Conservation (phyloP, 2,888 invertebrate genomes). For the Scotopteryx bipunctaria region DNA sequence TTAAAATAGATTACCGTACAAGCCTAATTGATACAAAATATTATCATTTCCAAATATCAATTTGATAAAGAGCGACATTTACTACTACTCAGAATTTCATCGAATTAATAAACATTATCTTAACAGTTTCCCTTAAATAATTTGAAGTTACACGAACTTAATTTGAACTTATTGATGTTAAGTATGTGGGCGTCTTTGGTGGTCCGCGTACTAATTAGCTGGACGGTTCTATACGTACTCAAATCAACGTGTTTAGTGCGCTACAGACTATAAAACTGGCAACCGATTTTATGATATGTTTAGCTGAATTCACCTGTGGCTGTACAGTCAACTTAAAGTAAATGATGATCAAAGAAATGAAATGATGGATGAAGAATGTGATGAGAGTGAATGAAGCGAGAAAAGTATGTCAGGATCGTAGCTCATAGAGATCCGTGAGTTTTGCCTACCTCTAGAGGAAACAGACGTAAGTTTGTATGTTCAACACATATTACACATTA, state of each 20-base stretch:
- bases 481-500: too few species aligned
- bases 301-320: constrained; percentile 41
- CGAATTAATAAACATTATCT: constrained; percentile 39
- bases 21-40: too few species aligned
- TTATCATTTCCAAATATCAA: background rate
- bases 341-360: too few species aligned
- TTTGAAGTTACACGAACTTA: constrained; percentile 41
- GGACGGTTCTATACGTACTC: constrained; percentile 52
- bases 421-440: too few species aligned
- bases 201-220: constrained; percentile 72
- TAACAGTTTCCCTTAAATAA: constrained; percentile 46
- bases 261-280: constrained; percentile 53
- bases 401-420: too few species aligned
- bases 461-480: too few species aligned
- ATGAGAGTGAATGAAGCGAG: too few species aligned
- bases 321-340: background rate
- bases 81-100: constrained; percentile 30
- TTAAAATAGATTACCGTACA: too few species aligned
- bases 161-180: constrained; percentile 37
- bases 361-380: too few species aligned
- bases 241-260: constrained; percentile 40
- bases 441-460: too few species aligned
- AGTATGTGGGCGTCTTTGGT: constrained; percentile 61
- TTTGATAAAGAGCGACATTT: constrained; percentile 23
- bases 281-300: constrained; percentile 55